Conservation (phyloP, 2,888 invertebrate genomes). For the Agrenia bidenticulata region DNA sequence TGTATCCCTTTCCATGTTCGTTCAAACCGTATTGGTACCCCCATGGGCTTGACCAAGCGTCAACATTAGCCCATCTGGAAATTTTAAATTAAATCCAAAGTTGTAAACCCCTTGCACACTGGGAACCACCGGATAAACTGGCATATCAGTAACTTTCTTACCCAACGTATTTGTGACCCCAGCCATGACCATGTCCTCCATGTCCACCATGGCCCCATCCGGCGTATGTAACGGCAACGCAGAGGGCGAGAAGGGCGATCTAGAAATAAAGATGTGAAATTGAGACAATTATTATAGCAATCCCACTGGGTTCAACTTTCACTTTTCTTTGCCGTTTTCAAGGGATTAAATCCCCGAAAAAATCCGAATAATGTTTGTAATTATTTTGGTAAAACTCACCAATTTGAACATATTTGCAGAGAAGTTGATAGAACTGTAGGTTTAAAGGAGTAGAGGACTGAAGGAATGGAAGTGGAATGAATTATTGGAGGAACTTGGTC, state of each 20-base stretch:
- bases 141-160: not conserved
- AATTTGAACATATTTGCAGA: slow-evolving; percentile 15
- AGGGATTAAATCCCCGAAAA: not conserved
- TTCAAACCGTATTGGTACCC: slow-evolving; percentile 48
- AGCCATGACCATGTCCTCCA: slow-evolving; percentile 32
- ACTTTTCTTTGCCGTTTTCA: too few relatives aligned
- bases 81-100: too few relatives aligned
- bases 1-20: slow-evolving; percentile 46
- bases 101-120: too few relatives aligned
- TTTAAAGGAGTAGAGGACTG: not conserved
- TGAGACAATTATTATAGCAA: not conserved
- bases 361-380: slow-evolving; percentile 1
- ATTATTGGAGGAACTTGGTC: slow-evolving; percentile 1
- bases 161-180: slow-evolving; percentile 39
- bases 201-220: slow-evolving; percentile 29
- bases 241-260: slow-evolving; percentile 13
- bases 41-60: slow-evolving; percentile 31
- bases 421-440: not conserved
- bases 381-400: slow-evolving; percentile 8
- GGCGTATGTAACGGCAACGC: slow-evolving; percentile 23
- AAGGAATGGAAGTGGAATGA: slow-evolving; percentile 15
- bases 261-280: not conserved
- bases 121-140: not conserved
- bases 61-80: slow-evolving; percentile 39
- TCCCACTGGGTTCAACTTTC: not conserved